Base-by-base conservation (phyloP, 1,140 invertebrate species). In the Drosophila rhopaloa region DNA sequence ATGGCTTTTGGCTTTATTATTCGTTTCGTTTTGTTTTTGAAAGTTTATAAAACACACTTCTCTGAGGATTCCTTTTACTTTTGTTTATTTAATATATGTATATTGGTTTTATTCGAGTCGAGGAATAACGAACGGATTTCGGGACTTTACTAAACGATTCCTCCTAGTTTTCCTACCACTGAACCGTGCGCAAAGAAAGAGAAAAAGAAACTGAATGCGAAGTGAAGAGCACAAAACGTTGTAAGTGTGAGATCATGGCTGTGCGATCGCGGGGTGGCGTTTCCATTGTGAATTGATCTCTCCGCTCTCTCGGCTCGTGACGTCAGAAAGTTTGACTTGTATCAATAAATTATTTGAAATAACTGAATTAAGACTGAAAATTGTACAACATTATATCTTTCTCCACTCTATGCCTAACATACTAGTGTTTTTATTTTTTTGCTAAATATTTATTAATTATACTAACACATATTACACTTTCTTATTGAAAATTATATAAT, bases 141-240 rank as follows among this genome's bases (percentile, higher is more conserved):
- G 82, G 66, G 68, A 66, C 72, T 83, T 56, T 71, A 67, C 79
- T 84, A 58, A 35, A 84, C 81, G 81, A 85, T 86, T 81, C 62
- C 83, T 75, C 70, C 79, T 80, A 83, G 35, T 48, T 50, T 56
- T 84, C 65, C 80, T 84, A 86, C 48, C 61, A 81, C 65, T 81
- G 83, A 88, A 86, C 82, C 82, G 82, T 68, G 77, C 82, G 83
- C 82, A 72, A 79, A 76, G 79, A 82, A 75, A 71, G 82, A 88
- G 79, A 82, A 86, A 88, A 85, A 83, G 82, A 88, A 85, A 86
- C 83, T 85, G 74, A 85, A 82, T 65, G 82, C 81, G 71, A 86
- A 78, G 60, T 78, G 79, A 35, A 85, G 38, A 75, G 40, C 59
- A 74, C 48, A 74, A 84, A 68, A 70, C 48, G 27, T 62, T 27